Conservation (phyloP, 1,140 invertebrate species). For the Plodia interpunctella region DNA sequence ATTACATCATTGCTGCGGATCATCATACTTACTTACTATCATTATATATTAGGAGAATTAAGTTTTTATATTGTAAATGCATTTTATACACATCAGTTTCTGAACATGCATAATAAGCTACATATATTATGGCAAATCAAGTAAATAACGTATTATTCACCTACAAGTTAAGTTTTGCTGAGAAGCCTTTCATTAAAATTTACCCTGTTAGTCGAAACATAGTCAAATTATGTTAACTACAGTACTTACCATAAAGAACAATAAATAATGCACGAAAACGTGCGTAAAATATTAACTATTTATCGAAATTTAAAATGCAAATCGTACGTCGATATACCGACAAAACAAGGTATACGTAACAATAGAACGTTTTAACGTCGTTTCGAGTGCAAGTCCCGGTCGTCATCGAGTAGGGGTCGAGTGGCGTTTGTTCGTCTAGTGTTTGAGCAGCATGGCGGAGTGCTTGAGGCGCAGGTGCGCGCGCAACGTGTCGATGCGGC, state of each 20-base stretch:
- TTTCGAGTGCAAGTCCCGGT: constrained; percentile 16
- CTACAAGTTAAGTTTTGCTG: constrained; percentile 26
- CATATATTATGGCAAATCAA: neutral
- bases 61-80: neutral
- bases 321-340: constrained; percentile 47
- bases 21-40: constrained; percentile 1
- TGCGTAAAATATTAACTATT: constrained; percentile 50
- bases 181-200: constrained; percentile 39
- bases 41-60: neutral
- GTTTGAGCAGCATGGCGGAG: constrained; percentile 78
- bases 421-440: constrained; percentile 38
- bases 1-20: neutral
- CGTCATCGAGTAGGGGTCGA: constrained; percentile 24
- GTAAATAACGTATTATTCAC: constrained; percentile 15
- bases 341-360: constrained; percentile 16
- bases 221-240: constrained; percentile 39
- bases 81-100: constrained; percentile 1
- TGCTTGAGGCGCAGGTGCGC: constrained; percentile 87
- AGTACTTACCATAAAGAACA: constrained; percentile 53
- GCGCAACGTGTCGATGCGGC: constrained; percentile 88
- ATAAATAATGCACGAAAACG: constrained; percentile 66
- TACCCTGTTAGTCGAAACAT: constrained; percentile 67
- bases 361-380: constrained; percentile 15
- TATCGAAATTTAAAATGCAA: constrained; percentile 49
- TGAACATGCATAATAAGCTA: constrained; percentile 2